Conservation (phyloP, 2,888 invertebrate species). For the Drosophila formosana region DNA sequence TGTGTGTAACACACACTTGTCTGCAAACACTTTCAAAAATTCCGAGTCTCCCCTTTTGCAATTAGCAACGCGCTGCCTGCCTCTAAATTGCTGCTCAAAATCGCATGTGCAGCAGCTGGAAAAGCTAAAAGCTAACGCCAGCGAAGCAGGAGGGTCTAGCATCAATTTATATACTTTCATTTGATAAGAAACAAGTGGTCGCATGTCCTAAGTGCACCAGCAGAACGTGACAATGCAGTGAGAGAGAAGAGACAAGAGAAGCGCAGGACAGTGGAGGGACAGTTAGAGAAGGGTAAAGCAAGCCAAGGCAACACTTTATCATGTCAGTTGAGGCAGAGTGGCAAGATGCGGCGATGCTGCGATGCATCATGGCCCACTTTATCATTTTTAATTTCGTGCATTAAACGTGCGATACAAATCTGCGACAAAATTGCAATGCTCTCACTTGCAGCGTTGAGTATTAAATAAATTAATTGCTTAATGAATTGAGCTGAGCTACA, state of each 20-base stretch:
- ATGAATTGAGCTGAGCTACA: background rate
- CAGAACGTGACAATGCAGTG: constrained; percentile 74
- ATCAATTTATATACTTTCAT: constrained; percentile 71
- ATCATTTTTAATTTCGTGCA: constrained; percentile 64
- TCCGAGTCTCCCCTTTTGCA: constrained; percentile 57
- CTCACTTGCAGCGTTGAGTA: background rate
- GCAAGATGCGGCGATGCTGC: no score
- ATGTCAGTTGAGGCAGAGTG: constrained; percentile 72
- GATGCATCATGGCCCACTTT: constrained; percentile 24
- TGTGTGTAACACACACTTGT: constrained; percentile 46
- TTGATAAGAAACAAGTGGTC: constrained; percentile 75
- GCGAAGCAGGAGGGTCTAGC: constrained; percentile 32
- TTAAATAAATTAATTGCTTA: background rate
- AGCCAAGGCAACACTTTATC: constrained; percentile 78
- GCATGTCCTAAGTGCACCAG: constrained; percentile 28
- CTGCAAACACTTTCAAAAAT: constrained; percentile 46
- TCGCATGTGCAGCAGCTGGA: constrained; percentile 55
- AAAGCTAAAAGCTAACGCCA: constrained; percentile 21
- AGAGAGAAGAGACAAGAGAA: background rate
- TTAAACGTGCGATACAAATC: constrained; percentile 9
- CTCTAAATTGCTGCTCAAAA: constrained; percentile 73
- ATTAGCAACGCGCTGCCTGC: constrained; percentile 60
- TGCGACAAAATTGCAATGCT: background rate
- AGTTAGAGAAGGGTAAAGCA: constrained; percentile 25
- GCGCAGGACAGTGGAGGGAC: no score